These are phyloP conservation scores for Oreocharis arfaki DNA, from an alignment of 2,113 vertebrate species.

Conservation along the genomic window DNA sequence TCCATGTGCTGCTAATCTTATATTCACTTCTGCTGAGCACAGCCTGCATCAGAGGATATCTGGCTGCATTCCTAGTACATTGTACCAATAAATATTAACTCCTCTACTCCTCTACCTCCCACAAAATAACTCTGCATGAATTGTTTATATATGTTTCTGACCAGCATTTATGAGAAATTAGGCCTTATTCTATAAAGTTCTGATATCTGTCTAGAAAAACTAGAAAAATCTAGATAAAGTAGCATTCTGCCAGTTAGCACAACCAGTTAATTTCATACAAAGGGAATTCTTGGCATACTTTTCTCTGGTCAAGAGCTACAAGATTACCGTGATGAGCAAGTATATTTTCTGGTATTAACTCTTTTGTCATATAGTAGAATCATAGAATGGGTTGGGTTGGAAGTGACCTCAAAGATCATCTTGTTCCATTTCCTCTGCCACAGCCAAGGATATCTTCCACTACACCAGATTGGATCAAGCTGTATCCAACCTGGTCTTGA, in stretches of 20 bases:
- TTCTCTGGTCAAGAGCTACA: neutral
- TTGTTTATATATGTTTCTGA: neutral
- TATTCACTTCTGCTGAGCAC: neutral
- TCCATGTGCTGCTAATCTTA: neutral
- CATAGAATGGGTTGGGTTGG: neutral
- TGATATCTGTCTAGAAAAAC: neutral
- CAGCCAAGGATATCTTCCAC: neutral
- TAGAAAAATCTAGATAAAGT: neutral
- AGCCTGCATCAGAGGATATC: neutral
- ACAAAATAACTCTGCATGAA: neutral
- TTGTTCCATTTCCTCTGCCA: neutral
- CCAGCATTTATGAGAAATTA: neutral
- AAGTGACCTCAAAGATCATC: neutral
- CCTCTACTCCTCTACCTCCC: neutral
- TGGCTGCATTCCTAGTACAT: slow-evolving; percentile 7
- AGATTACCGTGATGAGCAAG: neutral
- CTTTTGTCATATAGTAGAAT: neutral
- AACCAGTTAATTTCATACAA: neutral
- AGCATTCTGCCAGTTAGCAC: neutral
- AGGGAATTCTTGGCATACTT: neutral
- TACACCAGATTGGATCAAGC: neutral
- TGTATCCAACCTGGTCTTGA: neutral
- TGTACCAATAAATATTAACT: slow-evolving; percentile 16
- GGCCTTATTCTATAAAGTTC: neutral
- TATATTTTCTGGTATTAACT: neutral